Conservation (phyloP, 2,113 vertebrate species). For the Romanogobio albipinnatus region DNA sequence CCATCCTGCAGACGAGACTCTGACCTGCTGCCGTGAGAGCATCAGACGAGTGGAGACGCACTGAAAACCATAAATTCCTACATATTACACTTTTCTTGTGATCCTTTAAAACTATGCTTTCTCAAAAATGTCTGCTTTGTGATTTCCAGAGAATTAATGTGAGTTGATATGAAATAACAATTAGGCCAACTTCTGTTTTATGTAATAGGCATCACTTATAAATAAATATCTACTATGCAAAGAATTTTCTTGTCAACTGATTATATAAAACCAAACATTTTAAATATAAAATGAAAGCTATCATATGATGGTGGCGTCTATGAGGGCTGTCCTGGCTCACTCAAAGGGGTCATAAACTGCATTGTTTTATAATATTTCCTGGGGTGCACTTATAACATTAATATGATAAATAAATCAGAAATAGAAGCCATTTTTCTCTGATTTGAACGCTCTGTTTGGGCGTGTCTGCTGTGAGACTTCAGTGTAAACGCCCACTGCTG, state of each 20-base stretch:
- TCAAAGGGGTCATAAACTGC: too few species aligned
- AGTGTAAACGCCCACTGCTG: too few species aligned
- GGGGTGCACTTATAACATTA: too few species aligned
- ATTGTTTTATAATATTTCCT: too few species aligned
- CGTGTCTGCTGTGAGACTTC: too few species aligned
- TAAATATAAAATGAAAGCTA: not conserved
- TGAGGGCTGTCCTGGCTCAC: not conserved
- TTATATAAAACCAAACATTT: not conserved
- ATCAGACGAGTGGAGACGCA: not conserved
- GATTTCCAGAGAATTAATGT: not conserved
- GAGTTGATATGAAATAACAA: not conserved
- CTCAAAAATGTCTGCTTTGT: not conserved
- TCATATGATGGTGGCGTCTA: not conserved
- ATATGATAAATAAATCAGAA: too few species aligned
- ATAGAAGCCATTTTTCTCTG: too few species aligned
- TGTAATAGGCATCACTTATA: not conserved
- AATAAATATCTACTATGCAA: slow-evolving; percentile 6
- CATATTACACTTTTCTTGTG: not conserved
- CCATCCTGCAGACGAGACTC: not conserved
- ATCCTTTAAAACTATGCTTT: not conserved
- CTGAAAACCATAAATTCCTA: not conserved
- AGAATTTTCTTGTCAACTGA: not conserved
- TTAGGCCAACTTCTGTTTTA: not conserved
- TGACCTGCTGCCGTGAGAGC: not conserved
- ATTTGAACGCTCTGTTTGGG: too few species aligned